These are phyloP conservation scores for Agapornis roseicollis DNA, from an alignment of 2,113 vertebrate genomes.

Conservation along the genomic window DNA sequence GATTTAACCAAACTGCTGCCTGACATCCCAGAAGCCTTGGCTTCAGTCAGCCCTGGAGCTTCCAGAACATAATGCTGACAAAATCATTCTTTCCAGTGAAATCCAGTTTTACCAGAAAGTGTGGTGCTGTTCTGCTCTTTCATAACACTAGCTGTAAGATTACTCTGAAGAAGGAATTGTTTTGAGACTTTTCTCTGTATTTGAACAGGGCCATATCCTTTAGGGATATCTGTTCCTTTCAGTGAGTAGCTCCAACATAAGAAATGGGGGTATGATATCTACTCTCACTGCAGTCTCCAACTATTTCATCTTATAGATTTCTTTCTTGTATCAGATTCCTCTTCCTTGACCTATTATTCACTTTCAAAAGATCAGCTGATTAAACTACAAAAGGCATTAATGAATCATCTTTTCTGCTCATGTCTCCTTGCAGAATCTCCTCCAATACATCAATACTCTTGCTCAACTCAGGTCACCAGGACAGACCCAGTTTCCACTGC, in stretches of 20 bases:
- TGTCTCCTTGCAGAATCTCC: neutral
- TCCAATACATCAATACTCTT: neutral
- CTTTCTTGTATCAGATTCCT: neutral
- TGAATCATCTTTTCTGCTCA: neutral
- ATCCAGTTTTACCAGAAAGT: neutral
- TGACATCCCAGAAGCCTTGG: neutral
- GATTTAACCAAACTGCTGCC: neutral
- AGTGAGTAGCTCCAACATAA: neutral
- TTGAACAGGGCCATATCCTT: fast-evolving
- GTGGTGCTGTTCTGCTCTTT: neutral
- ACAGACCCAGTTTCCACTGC: neutral
- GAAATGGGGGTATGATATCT: neutral
- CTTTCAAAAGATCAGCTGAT: neutral
- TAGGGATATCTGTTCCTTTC: neutral
- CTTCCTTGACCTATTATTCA: neutral
- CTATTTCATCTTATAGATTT: neutral
- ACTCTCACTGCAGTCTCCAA: neutral
- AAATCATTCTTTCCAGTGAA: neutral
- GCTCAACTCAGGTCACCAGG: neutral
- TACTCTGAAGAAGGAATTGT: neutral
- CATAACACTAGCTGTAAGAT: neutral
- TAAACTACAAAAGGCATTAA: neutral
- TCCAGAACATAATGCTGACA: neutral
- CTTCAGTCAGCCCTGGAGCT: neutral
- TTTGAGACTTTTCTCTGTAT: neutral